Evolutionary conservation across 2,888 invertebrate species (phyloP).

Genomic region (Daptonema setosum): DNA sequence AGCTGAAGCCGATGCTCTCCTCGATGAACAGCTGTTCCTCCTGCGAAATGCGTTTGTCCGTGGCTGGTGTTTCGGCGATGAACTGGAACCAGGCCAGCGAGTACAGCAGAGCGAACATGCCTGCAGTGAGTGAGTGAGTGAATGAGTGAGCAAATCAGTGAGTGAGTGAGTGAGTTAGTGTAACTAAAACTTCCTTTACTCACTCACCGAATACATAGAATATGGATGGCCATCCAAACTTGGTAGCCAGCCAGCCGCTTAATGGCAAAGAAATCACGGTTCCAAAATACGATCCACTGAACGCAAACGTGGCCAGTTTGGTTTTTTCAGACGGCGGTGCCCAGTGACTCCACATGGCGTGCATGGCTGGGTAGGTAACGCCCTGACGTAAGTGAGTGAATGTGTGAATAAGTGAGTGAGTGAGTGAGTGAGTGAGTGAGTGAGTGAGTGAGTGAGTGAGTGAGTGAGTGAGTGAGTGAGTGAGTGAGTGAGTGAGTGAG

Average conservation of each 20-base stretch:
- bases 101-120: conserved; percentile 16
- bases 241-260: conserved; percentile 15
- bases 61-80: conserved; percentile 29
- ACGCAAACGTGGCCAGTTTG: conserved; percentile 20
- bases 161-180: not conserved
- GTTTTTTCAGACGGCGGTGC: conserved; percentile 19
- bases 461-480: too few species aligned
- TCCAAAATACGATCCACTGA: conserved; percentile 19
- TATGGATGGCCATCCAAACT: conserved; percentile 39
- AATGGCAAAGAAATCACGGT: conserved; percentile 20
- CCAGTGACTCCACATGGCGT: conserved; percentile 21
- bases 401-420: too few species aligned
- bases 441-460: too few species aligned
- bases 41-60: conserved; percentile 28
- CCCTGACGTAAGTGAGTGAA: too few species aligned
- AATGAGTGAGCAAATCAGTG: not conserved
- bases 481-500: too few species aligned
- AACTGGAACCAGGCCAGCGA: conserved; percentile 27
- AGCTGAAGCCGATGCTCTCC: conserved; percentile 24
- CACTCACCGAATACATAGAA: conserved; percentile 37
- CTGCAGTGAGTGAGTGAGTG: conserved; percentile 1
- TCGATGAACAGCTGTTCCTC: conserved; percentile 31
- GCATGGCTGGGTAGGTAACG: conserved; percentile 22
- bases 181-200: not conserved
- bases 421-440: too few species aligned